phyloP scores from a whole-genome alignment of 2,888 invertebrate genomes.

The Papilio demoleus region DNA sequence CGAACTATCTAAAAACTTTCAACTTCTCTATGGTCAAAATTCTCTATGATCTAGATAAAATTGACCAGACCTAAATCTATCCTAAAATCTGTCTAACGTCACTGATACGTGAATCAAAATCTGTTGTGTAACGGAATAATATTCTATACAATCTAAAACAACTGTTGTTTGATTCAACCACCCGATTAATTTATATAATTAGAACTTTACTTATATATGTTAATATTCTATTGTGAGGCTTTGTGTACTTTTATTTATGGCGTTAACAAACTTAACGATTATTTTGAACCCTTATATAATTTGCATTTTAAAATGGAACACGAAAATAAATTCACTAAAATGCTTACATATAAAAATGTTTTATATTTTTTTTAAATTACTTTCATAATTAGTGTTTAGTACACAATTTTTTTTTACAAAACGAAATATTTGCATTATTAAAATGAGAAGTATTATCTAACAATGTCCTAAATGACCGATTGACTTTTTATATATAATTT shows the following conservation, averaged over 20 bases:
- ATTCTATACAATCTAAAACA: conserved; percentile 38
- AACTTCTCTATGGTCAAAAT: conserved; percentile 53
- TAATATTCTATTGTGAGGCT: conserved; percentile 33
- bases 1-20: conserved; percentile 60
- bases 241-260: conserved; percentile 43
- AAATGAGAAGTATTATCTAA: neutral
- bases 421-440: conserved; percentile 33
- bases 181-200: conserved; percentile 33
- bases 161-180: conserved; percentile 37
- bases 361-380: neutral
- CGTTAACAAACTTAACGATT: conserved; percentile 43
- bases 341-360: conserved; percentile 14
- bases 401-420: conserved; percentile 44
- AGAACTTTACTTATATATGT: conserved; percentile 30
- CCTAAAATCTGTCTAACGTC: conserved; percentile 44
- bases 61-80: conserved; percentile 56
- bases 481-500: conserved; percentile 9
- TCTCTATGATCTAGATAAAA: conserved; percentile 54
- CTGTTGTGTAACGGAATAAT: conserved; percentile 38
- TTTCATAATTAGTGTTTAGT: conserved; percentile 10
- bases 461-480: neutral
- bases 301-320: conserved; percentile 28
- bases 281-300: conserved; percentile 40
- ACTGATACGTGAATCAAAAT: conserved; percentile 13
- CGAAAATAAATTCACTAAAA: conserved; percentile 14